Base-by-base conservation (phyloP, 2,113 vertebrate species). In the Erythrolamprus reginae region DNA sequence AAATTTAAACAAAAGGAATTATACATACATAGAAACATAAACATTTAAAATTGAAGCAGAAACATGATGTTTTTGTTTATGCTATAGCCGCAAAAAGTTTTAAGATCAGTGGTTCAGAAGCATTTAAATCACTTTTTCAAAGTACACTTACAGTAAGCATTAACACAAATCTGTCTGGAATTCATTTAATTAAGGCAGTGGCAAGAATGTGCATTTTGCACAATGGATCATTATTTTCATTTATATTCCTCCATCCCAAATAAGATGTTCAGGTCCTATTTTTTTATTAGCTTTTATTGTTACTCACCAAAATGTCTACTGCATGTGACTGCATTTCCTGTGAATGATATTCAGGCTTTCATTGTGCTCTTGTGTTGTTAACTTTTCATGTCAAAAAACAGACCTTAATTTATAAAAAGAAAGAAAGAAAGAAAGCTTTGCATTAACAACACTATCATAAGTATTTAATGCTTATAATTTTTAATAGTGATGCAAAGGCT, bases 21-120 rank as follows among this genome's bases (percentile, higher is more conserved):
- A 83, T 61, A 89, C 70, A 82, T 89, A 52, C n/a, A 7, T 5
- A 89, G 94, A 92, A 3, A 65, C 24, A 13, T n/a, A 88, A 2
- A 65, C 26, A 10, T n/a, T 86, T 65, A 38, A 3, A 0, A 19
- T 1, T 13, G 7, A 28, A 7, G 21, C 50, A 26, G 21, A 17
- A 10, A 47, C 24, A 4, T 90, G 28, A 10, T 15, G 10, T 12
- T 48, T 33, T 82, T 90, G 19, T 45, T 33, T 48, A 2, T 52
- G 33, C n/a, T 38, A 42, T 15, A 28, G 17, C 24, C 5, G 38
- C 28, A 33, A 48, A 55, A 84, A 28, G 55, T 56, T 82, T 17
- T 42, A 86, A 70, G 10, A 26, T 55, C 58, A 86, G 24, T 84
- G 23, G 21, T 24, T 56, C 92, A 84, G 33, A 90, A 42, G 21